Evolutionary conservation across 2,888 invertebrate genomes (phyloP), one percentile per base, ranked within the genome.

Genomic region (Cyclophora albipunctata): DNA sequence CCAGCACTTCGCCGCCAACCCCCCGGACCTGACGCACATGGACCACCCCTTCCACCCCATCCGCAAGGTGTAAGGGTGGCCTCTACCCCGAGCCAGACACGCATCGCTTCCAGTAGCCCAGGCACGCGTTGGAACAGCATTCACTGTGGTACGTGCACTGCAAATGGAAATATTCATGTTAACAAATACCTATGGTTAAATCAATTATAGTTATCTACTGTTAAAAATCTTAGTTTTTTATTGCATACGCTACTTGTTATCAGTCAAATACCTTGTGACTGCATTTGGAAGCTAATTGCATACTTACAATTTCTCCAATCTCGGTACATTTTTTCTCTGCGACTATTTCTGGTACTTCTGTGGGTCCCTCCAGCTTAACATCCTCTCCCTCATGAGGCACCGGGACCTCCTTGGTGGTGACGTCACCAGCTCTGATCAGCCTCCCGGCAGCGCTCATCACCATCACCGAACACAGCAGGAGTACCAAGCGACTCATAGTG

Each of bases 21-120:
- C 93, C 1, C 95, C 95, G 2, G 93, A 95, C 48, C 40, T 61
- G 41, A 91, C 92, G 4, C 88, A 91, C 54, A 87, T 95, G 79
- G 87, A 90, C 47, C 94, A 95, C 75, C 94, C 95, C 3, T 91
- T 94, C 57, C 94, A 95, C 80, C 94, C 94, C 2, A 84, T 91
- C 34, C 88, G 91, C 50, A 92, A 91, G 82, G 59, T 75, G 42
- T 74, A 74, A 20, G 20, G 20, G 20, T 20, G 20, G 43, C 35
- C 46, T 51, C 46, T 49, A 33, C 2, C 45, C 45, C n/a, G 47
- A 49, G n/a, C 7, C 37, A 3, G 77, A 72, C 35, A 84, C 84
- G 53, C 84, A 84, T 63, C 64, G 70, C 63, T 67, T 78, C 73
- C 74, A 52, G 57, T 71, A 84, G 20, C 79, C 79, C 40, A 78